Base-by-base conservation (phyloP, 92 coral and sea anemone genomes). In the Blastomussa wellsi region DNA sequence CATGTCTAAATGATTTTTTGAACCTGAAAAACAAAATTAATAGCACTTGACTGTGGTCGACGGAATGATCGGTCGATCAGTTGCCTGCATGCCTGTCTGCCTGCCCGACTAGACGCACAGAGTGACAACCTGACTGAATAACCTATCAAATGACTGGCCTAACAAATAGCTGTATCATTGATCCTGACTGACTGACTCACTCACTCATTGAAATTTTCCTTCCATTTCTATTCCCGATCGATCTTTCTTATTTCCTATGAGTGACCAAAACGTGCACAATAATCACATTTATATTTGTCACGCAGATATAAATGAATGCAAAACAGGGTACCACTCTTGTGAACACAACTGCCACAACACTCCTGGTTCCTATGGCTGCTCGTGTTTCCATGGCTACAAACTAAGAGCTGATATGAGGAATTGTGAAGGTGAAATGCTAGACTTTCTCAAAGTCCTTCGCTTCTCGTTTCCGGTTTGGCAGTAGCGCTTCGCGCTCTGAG, bases 371-470 rank as follows among this genome's bases (percentile, higher is more conserved):
- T 77, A 77, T 36, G 67, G 48, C 9, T 77, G 81, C 44, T 52
- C 67, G 13, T 77, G 81, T 84, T 77, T 73, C 14, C 15, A 26
- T 31, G 93, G 93, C 35, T 90, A 59, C 80, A 74, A 19, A 26
- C 72, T 86, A 36, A 64, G 79, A 28, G 35, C 75, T 29, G 90
- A 90, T 38, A 39, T 82, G 53, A 79, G 37, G 51, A 52, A 57
- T 16, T 89, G 91, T 72, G 71, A 84, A 72, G 91, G 91, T 90
- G n/a, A 60, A 62, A 38, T 5, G 36, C 32, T 22, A n/a, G n/a
- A n/a, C n/a, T n/a, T n/a, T n/a, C n/a, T n/a, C n/a, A n/a, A n/a
- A n/a, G n/a, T n/a, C n/a, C n/a, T n/a, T n/a, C n/a, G n/a, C n/a
- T n/a, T n/a, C n/a, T n/a, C n/a, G n/a, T n/a, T n/a, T n/a, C n/a